These are phyloP conservation scores for Hepsetus odoe DNA, from an alignment of 2,113 vertebrate species.

Conservation along the genomic window DNA sequence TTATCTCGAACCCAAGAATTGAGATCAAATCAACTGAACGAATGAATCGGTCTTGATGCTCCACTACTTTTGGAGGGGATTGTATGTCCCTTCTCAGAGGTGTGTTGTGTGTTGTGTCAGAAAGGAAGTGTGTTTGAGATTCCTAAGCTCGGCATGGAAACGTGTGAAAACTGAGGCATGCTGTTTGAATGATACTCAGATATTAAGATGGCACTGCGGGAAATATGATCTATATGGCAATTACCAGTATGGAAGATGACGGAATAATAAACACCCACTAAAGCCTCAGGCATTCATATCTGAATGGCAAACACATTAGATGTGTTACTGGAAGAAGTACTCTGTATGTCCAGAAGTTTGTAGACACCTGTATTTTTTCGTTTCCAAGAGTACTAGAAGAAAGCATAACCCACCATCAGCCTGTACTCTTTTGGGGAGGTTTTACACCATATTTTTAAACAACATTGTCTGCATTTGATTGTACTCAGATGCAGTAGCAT, in stretches of 20 bases:
- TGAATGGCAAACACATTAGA: not conserved
- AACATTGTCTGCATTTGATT: not conserved
- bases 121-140: no score
- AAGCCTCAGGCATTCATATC: not conserved
- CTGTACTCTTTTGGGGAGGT: not conserved
- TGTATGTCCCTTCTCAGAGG: no score
- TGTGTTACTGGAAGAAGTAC: not conserved
- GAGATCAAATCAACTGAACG: no score
- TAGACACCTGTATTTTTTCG: no score
- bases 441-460: not conserved
- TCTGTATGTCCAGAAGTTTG: not conserved
- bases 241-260: not conserved
- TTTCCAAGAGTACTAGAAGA: no score
- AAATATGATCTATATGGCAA: not conserved
- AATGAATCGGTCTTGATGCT: no score
- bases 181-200: no score
- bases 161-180: no score
- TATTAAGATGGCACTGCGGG: slow-evolving; percentile 9
- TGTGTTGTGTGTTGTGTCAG: no score
- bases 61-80: no score
- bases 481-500: not conserved
- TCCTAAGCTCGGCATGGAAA: no score
- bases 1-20: no score
- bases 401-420: not conserved
- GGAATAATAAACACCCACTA: slow-evolving; percentile 18